Evolutionary conservation across 2,888 invertebrate species (phyloP).

Genomic region (Acholoe squamosa): DNA sequence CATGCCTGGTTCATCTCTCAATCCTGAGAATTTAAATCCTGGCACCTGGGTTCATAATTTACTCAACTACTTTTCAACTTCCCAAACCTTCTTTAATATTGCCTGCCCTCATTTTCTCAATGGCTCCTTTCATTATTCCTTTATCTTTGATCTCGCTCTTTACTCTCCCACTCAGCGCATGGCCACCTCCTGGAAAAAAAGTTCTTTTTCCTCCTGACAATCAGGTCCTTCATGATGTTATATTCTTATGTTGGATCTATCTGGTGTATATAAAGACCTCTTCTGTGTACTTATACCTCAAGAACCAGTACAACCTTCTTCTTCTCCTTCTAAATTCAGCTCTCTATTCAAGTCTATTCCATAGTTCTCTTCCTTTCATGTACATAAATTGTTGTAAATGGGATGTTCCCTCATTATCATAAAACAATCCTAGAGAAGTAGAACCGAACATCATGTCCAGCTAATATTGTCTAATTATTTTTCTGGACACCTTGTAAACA

Average conservation of each 20-base stretch:
- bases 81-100: not conserved
- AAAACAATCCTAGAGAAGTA: not conserved
- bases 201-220: not conserved
- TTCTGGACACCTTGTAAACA: not conserved
- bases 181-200: not conserved
- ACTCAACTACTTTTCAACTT: not conserved
- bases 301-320: not conserved
- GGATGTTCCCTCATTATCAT: not conserved
- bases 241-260: not conserved
- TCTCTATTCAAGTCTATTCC: not conserved
- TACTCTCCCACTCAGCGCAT: not conserved
- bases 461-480: not conserved
- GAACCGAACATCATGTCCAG: not conserved
- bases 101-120: not conserved
- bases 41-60: not conserved
- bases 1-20: not conserved
- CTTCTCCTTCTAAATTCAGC: not conserved
- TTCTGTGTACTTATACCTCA: not conserved
- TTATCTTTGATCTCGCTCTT: constrained; percentile 1
- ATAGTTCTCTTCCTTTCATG: constrained; percentile 15
- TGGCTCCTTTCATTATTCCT: not conserved
- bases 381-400: not conserved
- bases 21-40: not conserved
- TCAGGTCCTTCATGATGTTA: not conserved
- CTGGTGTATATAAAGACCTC: not conserved